Percentiles rank a stretch among this genome's conserved stretches.
phyloP scores from a whole-genome alignment of 2,113 vertebrate species.

The Sylvilagus bachmani region DNA sequence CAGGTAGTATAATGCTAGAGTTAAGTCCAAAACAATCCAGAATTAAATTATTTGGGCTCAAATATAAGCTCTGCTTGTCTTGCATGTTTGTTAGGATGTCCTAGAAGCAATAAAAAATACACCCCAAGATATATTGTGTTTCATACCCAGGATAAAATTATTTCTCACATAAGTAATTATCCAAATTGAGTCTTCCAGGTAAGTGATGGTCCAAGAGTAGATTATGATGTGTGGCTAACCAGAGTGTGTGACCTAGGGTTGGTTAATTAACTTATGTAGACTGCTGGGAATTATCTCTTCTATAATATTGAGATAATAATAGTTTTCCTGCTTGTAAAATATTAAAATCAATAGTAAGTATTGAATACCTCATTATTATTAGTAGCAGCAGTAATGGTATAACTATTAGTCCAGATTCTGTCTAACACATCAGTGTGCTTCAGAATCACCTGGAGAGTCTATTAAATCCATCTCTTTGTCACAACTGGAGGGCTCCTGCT shows the following conservation, averaged over 20 bases:
- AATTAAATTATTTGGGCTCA: slow-evolving; percentile 16
- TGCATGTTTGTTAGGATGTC: not conserved
- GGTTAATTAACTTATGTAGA: not conserved
- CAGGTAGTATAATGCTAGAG: not conserved
- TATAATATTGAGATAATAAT: not conserved
- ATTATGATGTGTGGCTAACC: not conserved
- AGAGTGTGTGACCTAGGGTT: not conserved
- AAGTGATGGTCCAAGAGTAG: not conserved
- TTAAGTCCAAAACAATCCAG: not conserved
- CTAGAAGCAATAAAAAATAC: not conserved
- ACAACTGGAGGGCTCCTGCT: not conserved
- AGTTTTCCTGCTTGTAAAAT: not conserved
- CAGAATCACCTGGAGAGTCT: not conserved
- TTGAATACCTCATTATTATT: not conserved
- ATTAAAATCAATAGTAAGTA: not conserved
- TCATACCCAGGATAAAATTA: not conserved
- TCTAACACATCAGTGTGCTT: not conserved
- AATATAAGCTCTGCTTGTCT: not conserved
- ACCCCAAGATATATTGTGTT: not conserved
- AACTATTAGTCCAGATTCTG: not conserved
- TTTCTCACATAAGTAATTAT: not conserved
- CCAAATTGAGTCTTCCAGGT: not conserved
- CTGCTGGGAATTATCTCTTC: not conserved
- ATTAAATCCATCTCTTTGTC: not conserved
- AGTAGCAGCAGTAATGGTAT: not conserved